A percentile compares a stretch with the other conserved stretches of the same genome.
phyloP scores from a whole-genome alignment of 2,797 vertebrate genomes.

The Tauraco hartlaubi region DNA sequence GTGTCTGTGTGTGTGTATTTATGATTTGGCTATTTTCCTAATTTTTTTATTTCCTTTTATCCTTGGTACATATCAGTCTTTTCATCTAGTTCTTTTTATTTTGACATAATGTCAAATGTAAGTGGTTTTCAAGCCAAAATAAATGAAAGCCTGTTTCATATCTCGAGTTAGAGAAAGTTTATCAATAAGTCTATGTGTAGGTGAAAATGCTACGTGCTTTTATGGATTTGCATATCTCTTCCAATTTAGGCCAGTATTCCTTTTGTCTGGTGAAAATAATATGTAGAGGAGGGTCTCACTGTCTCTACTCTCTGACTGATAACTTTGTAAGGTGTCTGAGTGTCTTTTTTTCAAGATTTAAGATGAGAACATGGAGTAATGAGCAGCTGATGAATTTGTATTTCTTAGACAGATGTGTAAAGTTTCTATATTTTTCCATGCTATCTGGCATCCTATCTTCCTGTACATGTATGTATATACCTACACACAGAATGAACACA shows the following conservation, averaged over 20 bases:
- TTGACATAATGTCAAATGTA: background rate
- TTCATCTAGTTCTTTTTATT: background rate
- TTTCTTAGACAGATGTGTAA: too few relatives aligned
- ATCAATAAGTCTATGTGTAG: background rate
- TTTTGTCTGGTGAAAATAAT: background rate
- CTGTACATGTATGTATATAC: background rate
- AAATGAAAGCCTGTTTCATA: background rate
- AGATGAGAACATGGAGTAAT: background rate
- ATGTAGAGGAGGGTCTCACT: background rate
- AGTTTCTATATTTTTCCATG: too few relatives aligned
- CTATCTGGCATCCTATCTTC: background rate
- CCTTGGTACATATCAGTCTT: background rate
- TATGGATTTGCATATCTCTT: background rate
- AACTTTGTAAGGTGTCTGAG: background rate
- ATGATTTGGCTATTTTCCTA: background rate
- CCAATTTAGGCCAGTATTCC: background rate
- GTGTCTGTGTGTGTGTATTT: background rate
- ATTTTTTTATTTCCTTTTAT: slow-evolving; percentile 10
- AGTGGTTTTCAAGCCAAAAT: background rate
- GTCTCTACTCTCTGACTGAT: background rate
- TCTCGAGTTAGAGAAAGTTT: background rate
- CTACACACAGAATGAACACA: background rate
- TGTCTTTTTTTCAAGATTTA: background rate
- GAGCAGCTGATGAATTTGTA: background rate
- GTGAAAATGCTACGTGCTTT: background rate